Conservation (phyloP, 2,888 invertebrate genomes). For the Linnaemya tessellans region DNA sequence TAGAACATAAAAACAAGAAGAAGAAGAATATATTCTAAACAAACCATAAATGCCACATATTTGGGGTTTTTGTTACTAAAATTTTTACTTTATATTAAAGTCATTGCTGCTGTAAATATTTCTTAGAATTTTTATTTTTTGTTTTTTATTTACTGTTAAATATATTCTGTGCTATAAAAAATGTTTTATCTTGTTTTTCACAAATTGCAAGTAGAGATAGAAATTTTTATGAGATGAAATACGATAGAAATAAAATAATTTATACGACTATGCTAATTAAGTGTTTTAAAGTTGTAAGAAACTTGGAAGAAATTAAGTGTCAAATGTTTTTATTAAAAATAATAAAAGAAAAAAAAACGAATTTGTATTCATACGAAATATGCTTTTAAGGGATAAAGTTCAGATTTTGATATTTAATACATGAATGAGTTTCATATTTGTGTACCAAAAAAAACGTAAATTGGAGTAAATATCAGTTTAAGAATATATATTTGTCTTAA, state of each 20-base stretch:
- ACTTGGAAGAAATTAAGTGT: neutral
- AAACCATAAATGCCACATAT: constrained; percentile 63
- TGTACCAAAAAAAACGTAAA: no score
- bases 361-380: no score
- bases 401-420: no score
- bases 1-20: neutral
- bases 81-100: constrained; percentile 11
- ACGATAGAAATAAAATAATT: constrained; percentile 18
- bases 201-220: neutral
- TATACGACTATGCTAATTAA: constrained; percentile 30
- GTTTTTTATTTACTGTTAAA: neutral
- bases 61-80: constrained; percentile 52
- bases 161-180: neutral
- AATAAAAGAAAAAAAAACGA: no score
- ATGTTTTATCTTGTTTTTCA: neutral
- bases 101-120: neutral
- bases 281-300: neutral
- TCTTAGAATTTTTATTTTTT: neutral
- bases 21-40: constrained; percentile 51
- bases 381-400: no score
- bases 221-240: neutral
- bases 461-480: no score
- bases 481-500: no score
- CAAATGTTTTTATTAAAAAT: neutral
- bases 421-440: no score